Percentiles rank a stretch among this genome's conserved stretches.
These are phyloP conservation scores for Amblyteles armatorius DNA, from an alignment of 2,888 invertebrate genomes.

Conservation along the genomic window DNA sequence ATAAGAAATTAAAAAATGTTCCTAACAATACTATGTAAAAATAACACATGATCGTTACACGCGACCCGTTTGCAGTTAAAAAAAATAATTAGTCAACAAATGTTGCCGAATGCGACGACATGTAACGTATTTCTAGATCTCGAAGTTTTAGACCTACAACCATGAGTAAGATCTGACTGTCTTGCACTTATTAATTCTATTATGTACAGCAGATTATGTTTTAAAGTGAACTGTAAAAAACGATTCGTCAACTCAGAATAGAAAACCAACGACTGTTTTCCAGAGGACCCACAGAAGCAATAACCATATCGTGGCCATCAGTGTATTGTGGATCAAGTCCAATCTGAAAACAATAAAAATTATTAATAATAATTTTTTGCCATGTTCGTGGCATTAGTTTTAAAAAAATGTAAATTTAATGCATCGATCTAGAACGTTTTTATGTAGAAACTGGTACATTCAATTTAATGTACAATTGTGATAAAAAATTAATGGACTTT, in stretches of 20 bases:
- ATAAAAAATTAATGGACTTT: too few species aligned
- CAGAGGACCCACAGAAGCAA: conserved; percentile 84
- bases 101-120: neutral
- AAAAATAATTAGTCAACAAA: conserved; percentile 3
- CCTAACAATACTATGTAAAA: conserved; percentile 2
- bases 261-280: conserved; percentile 81
- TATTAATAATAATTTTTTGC: neutral
- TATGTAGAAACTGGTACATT: too few species aligned
- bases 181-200: conserved; percentile 24
- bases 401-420: too few species aligned
- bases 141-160: neutral
- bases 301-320: conserved; percentile 81
- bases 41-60: neutral
- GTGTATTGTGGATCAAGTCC: conserved; percentile 86
- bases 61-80: neutral
- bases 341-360: conserved; percentile 84
- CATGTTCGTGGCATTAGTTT: too few species aligned
- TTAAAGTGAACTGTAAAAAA: neutral
- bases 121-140: neutral
- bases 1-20: neutral
- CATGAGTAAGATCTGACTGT: neutral
- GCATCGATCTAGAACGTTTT: too few species aligned
- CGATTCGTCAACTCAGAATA: conserved; percentile 68
- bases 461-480: too few species aligned
- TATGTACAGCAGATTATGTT: conserved; percentile 26